These are phyloP conservation scores for Belgica antarctica DNA, from an alignment of 2,888 invertebrate genomes.

Conservation along the genomic window DNA sequence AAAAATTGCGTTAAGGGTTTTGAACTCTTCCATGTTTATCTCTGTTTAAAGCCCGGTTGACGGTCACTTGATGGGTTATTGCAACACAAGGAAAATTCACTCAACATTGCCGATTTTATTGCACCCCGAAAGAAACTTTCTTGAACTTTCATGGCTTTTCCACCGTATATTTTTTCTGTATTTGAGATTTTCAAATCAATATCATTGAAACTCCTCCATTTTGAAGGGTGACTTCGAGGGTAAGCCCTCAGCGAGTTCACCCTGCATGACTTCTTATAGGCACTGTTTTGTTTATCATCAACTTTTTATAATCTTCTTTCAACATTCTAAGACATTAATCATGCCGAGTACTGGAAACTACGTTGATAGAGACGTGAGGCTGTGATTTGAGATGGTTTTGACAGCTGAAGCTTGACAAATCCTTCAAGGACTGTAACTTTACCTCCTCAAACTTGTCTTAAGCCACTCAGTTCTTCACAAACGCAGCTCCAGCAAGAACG, in stretches of 20 bases:
- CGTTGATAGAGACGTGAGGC: no score
- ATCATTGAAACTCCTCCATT: constrained; percentile 22
- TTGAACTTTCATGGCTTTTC: constrained; percentile 14
- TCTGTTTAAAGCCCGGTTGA: neutral
- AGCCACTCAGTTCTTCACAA: no score
- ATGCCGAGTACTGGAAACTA: no score
- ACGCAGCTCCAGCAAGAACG: no score
- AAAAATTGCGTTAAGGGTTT: neutral
- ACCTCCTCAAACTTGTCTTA: no score
- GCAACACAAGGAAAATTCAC: neutral
- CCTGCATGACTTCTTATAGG: constrained; percentile 1
- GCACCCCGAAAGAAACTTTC: constrained; percentile 23
- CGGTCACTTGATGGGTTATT: neutral
- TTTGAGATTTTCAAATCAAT: constrained; percentile 42
- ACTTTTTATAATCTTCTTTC: neutral
- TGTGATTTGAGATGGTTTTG: neutral
- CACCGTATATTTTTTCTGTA: neutral
- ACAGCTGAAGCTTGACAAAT: no score
- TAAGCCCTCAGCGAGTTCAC: no score
- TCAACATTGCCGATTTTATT: constrained; percentile 16
- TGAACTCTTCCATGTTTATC: no score
- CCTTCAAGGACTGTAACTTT: no score
- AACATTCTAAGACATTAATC: neutral
- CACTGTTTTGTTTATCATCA: constrained; percentile 13
- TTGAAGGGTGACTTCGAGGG: no score